Conservation (phyloP, 37 sponge, comb jelly and placozoan genomes). For the Geodia barretti region DNA sequence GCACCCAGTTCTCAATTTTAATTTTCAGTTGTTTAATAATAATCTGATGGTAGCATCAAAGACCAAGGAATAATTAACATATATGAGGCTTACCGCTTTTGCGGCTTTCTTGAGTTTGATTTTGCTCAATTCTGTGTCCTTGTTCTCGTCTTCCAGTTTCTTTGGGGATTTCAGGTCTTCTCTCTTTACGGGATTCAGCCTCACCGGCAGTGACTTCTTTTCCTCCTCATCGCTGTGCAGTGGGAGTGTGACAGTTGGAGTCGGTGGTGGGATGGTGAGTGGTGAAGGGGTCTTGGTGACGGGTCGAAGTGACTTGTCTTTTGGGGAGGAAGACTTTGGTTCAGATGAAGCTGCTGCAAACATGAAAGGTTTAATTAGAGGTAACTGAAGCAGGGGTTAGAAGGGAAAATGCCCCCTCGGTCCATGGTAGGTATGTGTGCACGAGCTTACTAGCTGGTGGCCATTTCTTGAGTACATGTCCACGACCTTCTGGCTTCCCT, state of each 20-base stretch:
- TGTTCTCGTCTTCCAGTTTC: neutral
- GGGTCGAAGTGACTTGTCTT: neutral
- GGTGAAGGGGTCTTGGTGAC: neutral
- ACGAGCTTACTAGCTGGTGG: neutral
- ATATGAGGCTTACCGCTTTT: no score
- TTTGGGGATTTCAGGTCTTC: neutral
- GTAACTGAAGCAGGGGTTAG: neutral
- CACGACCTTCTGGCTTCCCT: neutral
- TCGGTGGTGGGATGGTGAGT: neutral
- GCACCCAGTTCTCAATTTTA: no score
- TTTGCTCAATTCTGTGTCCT: conserved; percentile 16
- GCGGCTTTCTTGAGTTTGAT: conserved; percentile 31
- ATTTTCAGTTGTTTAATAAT: no score
- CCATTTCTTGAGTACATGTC: neutral
- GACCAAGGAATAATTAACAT: no score
- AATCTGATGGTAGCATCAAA: no score
- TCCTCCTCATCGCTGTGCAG: neutral
- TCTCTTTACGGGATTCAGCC: neutral
- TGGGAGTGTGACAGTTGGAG: neutral
- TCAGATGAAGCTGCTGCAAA: neutral
- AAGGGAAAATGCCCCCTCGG: no score
- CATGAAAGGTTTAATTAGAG: neutral
- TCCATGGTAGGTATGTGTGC: no score
- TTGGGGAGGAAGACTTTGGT: neutral
- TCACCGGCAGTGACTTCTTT: neutral